Conservation (phyloP, 1,140 invertebrate genomes). For the Geopemphigus sp. region DNA sequence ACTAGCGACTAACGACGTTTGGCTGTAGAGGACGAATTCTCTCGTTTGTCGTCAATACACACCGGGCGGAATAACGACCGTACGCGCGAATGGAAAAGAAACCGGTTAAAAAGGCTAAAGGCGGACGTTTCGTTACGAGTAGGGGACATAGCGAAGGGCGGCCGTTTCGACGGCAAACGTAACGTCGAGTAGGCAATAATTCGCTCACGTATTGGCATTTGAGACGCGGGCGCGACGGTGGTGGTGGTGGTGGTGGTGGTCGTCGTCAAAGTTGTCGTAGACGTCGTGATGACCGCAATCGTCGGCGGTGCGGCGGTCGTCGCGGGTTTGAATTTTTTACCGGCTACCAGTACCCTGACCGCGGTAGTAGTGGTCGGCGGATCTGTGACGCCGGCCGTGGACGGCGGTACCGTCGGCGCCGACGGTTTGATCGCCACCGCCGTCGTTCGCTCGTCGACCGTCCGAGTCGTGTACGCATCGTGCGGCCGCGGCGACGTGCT, state of each 20-base stretch:
- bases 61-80: too few relatives aligned
- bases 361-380: constrained; percentile 52
- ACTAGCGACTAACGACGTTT: too few relatives aligned
- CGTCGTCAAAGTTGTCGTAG: constrained; percentile 32
- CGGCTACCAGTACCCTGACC: constrained; percentile 28
- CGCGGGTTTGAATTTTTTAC: not conserved
- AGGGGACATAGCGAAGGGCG: too few relatives aligned
- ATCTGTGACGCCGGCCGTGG: constrained; percentile 53
- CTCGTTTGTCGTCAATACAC: too few relatives aligned
- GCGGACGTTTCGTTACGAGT: too few relatives aligned
- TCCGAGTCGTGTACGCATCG: not conserved
- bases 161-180: too few relatives aligned
- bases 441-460: constrained; percentile 3
- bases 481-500: not conserved
- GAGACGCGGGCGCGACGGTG: constrained; percentile 57
- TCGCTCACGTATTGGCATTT: constrained; percentile 64
- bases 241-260: constrained; percentile 57
- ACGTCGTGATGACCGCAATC: constrained; percentile 50
- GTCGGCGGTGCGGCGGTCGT: too few relatives aligned
- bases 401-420: constrained; percentile 54
- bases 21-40: too few relatives aligned
- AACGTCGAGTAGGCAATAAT: too few relatives aligned
- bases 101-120: too few relatives aligned
- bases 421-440: constrained; percentile 20
- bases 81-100: too few relatives aligned